Base-by-base conservation (phyloP, 1,140 invertebrate species). In the Uloborus diversus region DNA sequence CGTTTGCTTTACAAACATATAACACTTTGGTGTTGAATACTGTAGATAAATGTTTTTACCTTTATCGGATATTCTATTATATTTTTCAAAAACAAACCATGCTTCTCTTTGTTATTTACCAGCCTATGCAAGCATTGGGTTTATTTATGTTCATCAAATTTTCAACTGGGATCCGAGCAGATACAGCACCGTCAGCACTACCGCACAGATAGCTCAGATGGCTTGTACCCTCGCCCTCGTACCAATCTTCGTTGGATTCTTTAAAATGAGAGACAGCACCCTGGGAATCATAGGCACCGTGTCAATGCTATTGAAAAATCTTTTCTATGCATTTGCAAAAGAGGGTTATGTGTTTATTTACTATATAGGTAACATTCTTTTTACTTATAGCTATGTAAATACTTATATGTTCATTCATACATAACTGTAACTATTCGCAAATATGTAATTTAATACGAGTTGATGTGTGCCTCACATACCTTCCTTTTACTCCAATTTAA, bases 331-430 rank as follows among this genome's bases (percentile, higher is more conserved):
- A 2, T 69, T 79, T n/a, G 51, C 76, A 2, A n/a, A n/a, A n/a
- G 9, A 59, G 4, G 49, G 33, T 23, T 17, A 51, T 7, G 20
- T 64, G 13, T 42, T 20, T 14, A 7, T 78, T 5, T 78, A 56
- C 42, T 78, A 78, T 17, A 17, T 78, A 56, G 75, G 75, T 78
- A 78, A 78, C 2, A 42, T 33, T 32, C 25, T 56, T 56, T 42
- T 42, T 42, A 9, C 17, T 42, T 42, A 42, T n/a, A n/a, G n/a
- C n/a, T n/a, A n/a, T n/a, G n/a, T n/a, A n/a, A n/a, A n/a, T n/a
- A n/a, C n/a, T n/a, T n/a, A n/a, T n/a, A n/a, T n/a, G n/a, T n/a
- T n/a, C n/a, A n/a, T n/a, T n/a, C n/a, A n/a, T n/a, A n/a, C n/a
- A n/a, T n/a, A n/a, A n/a, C n/a, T n/a, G n/a, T n/a, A n/a, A n/a